Evolutionary conservation across 2,797 vertebrate species (phyloP), one percentile per base, ranked within the genome.

Genomic region (Pantherophis vulpinus): DNA sequence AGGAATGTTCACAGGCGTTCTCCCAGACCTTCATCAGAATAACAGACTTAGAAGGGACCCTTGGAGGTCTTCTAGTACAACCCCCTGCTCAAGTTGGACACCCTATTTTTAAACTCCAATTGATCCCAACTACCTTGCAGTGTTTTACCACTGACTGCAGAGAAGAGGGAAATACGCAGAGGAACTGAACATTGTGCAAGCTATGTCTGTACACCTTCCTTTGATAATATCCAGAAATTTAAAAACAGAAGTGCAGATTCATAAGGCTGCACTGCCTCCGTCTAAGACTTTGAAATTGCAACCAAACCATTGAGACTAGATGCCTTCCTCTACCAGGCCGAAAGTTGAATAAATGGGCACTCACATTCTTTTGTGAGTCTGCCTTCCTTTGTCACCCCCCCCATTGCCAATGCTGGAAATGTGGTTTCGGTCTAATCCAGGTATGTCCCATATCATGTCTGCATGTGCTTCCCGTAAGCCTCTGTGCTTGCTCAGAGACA

Each of bases 371-470:
- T 5, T 55, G 59, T 54, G 88, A 2, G 0, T 37, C 89, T 70
- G n/a, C 32, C 54, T 37, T 56, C 59, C 25, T 4, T 0, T 63
- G 51, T n/a, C 27, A n/a, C 79, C 54, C 32, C 63, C 87, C 94
- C 86, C 55, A 63, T 95, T 92, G 94, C 95, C 89, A 51, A 90
- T 95, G 95, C 95, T 94, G 95, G 96, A 96, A 95, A 95, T 3
- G 2, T 97, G 96, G 96, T 97, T 96, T 97, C 95, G 96, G 97
- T 96, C 97, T 97, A 96, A 97, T 95, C 97, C 97, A 10, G 96
- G 97, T 95, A 59, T 97, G 97, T 97, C 91, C 96, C 94, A 96
- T 97, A 96, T 96, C 94, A 55, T 96, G 97, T 98, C 95, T 98
- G 97, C 97, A 97, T 98, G 97, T 95, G 94, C 96, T 98, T 97